Conservation (phyloP, 2,113 vertebrate species). For the Platanista minor region DNA sequence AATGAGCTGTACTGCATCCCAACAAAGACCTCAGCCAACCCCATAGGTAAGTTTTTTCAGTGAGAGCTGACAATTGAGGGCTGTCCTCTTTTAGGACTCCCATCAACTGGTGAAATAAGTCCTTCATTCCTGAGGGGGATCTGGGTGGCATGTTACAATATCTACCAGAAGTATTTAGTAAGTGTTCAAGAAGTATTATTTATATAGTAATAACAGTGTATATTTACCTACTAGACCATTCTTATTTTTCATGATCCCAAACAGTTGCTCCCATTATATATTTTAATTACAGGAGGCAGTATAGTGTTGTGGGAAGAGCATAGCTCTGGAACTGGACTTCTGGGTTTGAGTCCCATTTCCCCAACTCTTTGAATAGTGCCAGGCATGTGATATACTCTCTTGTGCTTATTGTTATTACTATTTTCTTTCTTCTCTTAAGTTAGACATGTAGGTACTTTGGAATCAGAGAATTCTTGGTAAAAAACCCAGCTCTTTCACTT, state of each 20-base stretch:
- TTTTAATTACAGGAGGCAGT: neutral
- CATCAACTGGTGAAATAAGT: neutral
- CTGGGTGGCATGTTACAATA: neutral
- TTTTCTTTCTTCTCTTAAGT: neutral
- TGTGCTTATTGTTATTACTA: neutral
- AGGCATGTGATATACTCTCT: neutral
- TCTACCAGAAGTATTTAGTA: neutral
- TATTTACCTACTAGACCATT: neutral
- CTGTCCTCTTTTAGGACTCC: neutral
- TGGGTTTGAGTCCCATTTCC: neutral
- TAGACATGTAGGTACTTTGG: neutral
- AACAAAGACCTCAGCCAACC: neutral
- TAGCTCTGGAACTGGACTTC: neutral
- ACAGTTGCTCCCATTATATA: neutral
- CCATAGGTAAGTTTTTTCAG: neutral
- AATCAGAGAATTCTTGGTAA: neutral
- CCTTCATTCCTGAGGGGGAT: neutral
- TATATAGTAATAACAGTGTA: neutral
- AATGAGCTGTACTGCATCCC: neutral
- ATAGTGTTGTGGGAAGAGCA: neutral
- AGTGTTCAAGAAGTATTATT: neutral
- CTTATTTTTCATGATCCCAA: neutral
- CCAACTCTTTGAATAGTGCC: neutral
- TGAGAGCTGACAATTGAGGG: neutral
- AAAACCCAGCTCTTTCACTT: neutral